Conservation (phyloP, 2,797 vertebrate genomes). For the Gobionotothen gibberifrons region DNA sequence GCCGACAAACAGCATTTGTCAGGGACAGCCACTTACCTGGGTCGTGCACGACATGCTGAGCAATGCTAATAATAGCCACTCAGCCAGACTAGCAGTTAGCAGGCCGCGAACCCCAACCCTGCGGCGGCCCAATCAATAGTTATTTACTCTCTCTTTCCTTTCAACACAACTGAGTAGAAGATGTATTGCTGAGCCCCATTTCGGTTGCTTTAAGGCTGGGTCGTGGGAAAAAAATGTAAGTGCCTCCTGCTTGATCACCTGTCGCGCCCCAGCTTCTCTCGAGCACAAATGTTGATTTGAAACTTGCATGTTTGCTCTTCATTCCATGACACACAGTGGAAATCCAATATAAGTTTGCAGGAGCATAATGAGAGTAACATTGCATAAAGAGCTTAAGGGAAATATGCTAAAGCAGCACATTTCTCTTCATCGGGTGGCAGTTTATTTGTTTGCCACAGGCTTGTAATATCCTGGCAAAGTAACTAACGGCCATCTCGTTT, state of each 20-base stretch:
- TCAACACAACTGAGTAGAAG: constrained; percentile 74
- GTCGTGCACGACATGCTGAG: constrained; percentile 72
- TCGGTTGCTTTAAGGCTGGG: constrained; percentile 55
- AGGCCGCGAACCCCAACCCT: constrained; percentile 72
- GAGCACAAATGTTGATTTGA: constrained; percentile 27
- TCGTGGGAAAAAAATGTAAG: constrained; percentile 38
- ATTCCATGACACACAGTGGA: constrained; percentile 24
- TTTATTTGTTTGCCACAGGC: constrained; percentile 46
- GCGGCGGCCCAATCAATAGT: constrained; percentile 83
- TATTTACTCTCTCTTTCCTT: constrained; percentile 81
- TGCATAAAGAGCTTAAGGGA: constrained; percentile 50
- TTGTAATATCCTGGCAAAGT: constrained; percentile 50
- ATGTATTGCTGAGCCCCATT: constrained; percentile 67
- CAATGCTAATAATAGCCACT: constrained; percentile 84
- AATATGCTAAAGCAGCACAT: constrained; percentile 44
- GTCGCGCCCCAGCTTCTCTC: constrained; percentile 19
- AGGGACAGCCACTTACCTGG: constrained; percentile 81
- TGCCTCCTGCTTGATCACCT: constrained; percentile 37
- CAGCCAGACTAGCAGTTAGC: constrained; percentile 83
- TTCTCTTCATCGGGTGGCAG: constrained; percentile 54
- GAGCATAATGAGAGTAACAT: constrained; percentile 39
- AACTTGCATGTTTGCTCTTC: constrained; percentile 47
- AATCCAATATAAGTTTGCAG: constrained; percentile 51
- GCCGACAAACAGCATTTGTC: constrained; percentile 82
- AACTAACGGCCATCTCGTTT: constrained; percentile 50